These are phyloP conservation scores for Bubo bubo DNA, from an alignment of 2,113 vertebrate species.

Conservation along the genomic window DNA sequence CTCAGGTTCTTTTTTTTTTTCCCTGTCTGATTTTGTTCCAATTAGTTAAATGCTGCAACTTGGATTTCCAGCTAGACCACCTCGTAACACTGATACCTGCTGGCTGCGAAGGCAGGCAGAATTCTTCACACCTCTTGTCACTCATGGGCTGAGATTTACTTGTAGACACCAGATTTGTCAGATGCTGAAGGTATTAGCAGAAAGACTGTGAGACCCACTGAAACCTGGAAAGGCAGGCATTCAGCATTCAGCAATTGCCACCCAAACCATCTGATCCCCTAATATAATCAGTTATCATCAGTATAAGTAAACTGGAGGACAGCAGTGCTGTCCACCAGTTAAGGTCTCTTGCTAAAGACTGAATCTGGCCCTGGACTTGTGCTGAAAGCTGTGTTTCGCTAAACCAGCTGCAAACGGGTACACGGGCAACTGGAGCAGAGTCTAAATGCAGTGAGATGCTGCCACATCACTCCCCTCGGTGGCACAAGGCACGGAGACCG, in stretches of 20 bases:
- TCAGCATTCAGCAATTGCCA: not conserved
- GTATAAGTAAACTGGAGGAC: not conserved
- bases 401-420: not conserved
- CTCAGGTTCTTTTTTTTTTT: not conserved
- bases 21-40: not conserved
- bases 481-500: fast-evolving
- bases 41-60: not conserved
- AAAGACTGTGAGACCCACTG: not conserved
- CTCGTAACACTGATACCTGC: not conserved
- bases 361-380: not conserved
- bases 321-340: not conserved
- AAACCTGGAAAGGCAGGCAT: not conserved
- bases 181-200: not conserved
- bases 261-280: not conserved
- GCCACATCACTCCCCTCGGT: fast-evolving
- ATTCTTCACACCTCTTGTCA: not conserved
- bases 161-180: not conserved
- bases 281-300: not conserved
- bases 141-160: not conserved
- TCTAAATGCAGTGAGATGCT: not conserved
- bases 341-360: not conserved
- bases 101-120: not conserved
- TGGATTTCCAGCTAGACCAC: not conserved
- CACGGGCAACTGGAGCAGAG: not conserved
- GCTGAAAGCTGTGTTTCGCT: not conserved